phyloP scores from a whole-genome alignment of 2,797 vertebrate genomes.

The Gallirallus australis region DNA sequence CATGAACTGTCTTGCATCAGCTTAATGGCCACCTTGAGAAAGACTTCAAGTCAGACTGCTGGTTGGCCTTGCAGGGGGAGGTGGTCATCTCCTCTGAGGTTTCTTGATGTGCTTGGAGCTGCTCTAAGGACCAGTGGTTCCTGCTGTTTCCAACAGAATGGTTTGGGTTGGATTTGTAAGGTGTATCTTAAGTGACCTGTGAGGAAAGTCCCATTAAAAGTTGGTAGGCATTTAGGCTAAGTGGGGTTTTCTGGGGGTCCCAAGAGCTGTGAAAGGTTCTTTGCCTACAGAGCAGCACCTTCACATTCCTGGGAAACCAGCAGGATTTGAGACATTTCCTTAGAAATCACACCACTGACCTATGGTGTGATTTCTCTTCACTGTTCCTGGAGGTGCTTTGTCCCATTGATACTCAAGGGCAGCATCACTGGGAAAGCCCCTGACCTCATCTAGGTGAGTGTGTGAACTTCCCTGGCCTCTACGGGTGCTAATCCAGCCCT shows the following conservation, averaged over 20 bases:
- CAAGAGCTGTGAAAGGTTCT: background rate
- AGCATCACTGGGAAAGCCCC: background rate
- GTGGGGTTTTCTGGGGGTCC: background rate
- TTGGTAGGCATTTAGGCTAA: background rate
- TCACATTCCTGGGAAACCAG: background rate
- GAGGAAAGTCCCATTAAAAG: background rate
- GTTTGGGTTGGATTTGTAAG: background rate
- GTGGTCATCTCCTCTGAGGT: rapidly evolving
- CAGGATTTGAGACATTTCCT: background rate
- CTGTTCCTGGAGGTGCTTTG: background rate
- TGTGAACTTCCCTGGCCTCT: background rate
- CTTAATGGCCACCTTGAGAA: background rate
- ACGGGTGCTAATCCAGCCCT: background rate
- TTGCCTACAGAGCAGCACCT: background rate
- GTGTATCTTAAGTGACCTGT: background rate
- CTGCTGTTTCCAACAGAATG: background rate
- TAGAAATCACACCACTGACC: background rate
- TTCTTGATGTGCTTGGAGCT: background rate
- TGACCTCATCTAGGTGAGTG: background rate
- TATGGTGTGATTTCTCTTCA: background rate
- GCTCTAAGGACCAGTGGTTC: background rate
- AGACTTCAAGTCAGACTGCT: background rate
- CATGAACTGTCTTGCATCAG: background rate
- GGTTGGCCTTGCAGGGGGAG: background rate
- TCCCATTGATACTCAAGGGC: background rate